These are phyloP conservation scores for Triplophysa bombifrons DNA, from an alignment of 2,797 vertebrate genomes.

Conservation along the genomic window DNA sequence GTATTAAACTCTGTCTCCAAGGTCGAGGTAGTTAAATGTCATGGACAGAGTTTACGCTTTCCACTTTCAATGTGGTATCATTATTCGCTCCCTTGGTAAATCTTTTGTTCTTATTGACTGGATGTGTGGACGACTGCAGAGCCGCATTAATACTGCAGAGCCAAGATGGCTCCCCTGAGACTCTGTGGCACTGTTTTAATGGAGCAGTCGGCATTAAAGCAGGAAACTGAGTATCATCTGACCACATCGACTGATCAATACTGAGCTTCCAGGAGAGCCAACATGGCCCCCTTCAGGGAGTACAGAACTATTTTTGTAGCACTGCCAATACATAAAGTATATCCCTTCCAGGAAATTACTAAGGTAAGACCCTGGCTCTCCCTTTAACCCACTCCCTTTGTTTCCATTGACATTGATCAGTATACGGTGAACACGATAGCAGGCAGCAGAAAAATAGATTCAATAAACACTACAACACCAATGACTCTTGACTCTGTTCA, in stretches of 20 bases:
- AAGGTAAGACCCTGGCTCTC: background rate
- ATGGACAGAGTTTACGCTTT: slow-evolving; percentile 17
- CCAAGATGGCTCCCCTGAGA: slow-evolving; percentile 23
- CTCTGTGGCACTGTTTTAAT: slow-evolving; percentile 26
- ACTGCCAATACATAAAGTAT: slow-evolving; percentile 14
- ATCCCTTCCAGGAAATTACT: slow-evolving; percentile 36
- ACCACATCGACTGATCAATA: slow-evolving; percentile 57
- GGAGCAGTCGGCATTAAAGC: slow-evolving; percentile 30
- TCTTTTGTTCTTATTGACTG: slow-evolving; percentile 11
- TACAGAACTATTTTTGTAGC: slow-evolving; percentile 29
- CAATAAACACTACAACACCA: background rate
- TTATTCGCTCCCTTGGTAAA: background rate
- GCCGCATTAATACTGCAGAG: slow-evolving; percentile 1
- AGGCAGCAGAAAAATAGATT: background rate
- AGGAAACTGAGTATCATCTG: slow-evolving; percentile 38
- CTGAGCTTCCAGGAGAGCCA: slow-evolving; percentile 54
- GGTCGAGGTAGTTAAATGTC: slow-evolving; percentile 1
- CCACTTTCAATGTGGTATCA: background rate
- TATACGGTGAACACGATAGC: background rate
- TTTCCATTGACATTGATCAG: background rate
- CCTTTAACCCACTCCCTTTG: background rate
- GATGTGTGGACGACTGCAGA: background rate
- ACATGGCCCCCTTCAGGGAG: slow-evolving; percentile 34
- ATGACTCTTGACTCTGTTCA: no score
- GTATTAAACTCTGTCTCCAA: background rate